Percentiles rank a stretch among this genome's conserved stretches.
Evolutionary conservation across 2,797 vertebrate species (phyloP).

Genomic region (Zalophus californianus): DNA sequence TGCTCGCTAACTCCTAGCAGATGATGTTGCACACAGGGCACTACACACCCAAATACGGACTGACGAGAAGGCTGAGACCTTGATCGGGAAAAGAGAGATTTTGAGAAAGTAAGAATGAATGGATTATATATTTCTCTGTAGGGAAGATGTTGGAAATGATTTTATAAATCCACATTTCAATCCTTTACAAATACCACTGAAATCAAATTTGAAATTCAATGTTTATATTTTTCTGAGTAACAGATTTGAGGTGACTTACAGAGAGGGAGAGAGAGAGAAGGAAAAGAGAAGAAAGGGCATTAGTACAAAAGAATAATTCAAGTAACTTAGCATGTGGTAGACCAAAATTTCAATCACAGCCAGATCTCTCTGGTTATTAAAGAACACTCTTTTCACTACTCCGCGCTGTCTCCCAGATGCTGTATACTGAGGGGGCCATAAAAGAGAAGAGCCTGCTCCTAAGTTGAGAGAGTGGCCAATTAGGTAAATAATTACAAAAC

Average conservation of each 20-base stretch:
- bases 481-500: not conserved
- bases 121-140: not conserved
- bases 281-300: not conserved
- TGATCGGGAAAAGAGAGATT: not conserved
- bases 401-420: not conserved
- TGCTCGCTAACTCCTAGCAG: not conserved
- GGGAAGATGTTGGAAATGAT: not conserved
- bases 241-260: not conserved
- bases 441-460: not conserved
- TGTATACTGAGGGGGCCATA: not conserved
- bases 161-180: conserved; percentile 25
- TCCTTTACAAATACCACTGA: conserved; percentile 23
- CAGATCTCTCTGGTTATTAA: not conserved
- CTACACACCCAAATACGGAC: not conserved
- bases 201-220: not conserved
- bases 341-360: not conserved
- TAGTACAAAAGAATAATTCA: not conserved
- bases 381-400: not conserved
- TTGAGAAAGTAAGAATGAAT: conserved; percentile 3
- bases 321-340: not conserved
- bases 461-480: not conserved
- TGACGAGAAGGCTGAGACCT: not conserved
- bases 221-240: conserved; percentile 8
- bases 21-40: not conserved
- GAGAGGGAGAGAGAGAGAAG: not conserved